These are phyloP conservation scores for Acleris cristana DNA, from an alignment of 2,888 invertebrate genomes.

Conservation along the genomic window DNA sequence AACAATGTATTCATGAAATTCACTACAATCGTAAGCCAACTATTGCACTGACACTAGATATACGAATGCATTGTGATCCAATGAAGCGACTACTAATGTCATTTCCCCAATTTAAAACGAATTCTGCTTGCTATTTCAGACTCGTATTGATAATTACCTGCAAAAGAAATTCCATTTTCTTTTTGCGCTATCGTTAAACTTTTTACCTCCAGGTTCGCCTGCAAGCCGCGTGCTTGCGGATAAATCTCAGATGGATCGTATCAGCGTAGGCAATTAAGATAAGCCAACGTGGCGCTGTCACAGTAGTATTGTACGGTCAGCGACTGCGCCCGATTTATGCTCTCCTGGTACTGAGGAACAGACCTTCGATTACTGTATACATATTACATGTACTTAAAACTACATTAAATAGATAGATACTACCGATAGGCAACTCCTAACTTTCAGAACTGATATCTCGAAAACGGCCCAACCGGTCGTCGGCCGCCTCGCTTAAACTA, in stretches of 20 bases:
- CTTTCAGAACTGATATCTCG: too few relatives aligned
- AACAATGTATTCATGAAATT: conserved; percentile 1
- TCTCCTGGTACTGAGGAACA: conserved; percentile 48
- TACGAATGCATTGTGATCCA: too few relatives aligned
- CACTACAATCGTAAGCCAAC: not conserved
- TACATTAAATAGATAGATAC: too few relatives aligned
- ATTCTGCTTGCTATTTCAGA: too few relatives aligned
- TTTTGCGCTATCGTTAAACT: conserved; percentile 62
- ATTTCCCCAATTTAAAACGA: too few relatives aligned
- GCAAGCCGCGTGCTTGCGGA: conserved; percentile 66
- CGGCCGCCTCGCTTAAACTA: too few relatives aligned
- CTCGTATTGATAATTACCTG: conserved; percentile 19
- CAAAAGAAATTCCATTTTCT: conserved; percentile 18
- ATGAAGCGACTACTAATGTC: too few relatives aligned
- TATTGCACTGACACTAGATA: not conserved
- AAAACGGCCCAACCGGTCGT: too few relatives aligned
- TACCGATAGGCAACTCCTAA: too few relatives aligned
- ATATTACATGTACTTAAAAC: not conserved
- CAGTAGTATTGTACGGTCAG: conserved; percentile 64
- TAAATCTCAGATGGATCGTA: conserved; percentile 74
- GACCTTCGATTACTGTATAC: not conserved
- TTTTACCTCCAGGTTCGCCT: conserved; percentile 61
- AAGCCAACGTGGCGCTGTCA: conserved; percentile 74
- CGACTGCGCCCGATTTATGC: conserved; percentile 63
- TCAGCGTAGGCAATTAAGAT: conserved; percentile 79